A percentile compares a stretch with the other conserved stretches of the same genome.
Conservation (phyloP, 2,113 vertebrate genomes). For the Cebus imitator region DNA sequence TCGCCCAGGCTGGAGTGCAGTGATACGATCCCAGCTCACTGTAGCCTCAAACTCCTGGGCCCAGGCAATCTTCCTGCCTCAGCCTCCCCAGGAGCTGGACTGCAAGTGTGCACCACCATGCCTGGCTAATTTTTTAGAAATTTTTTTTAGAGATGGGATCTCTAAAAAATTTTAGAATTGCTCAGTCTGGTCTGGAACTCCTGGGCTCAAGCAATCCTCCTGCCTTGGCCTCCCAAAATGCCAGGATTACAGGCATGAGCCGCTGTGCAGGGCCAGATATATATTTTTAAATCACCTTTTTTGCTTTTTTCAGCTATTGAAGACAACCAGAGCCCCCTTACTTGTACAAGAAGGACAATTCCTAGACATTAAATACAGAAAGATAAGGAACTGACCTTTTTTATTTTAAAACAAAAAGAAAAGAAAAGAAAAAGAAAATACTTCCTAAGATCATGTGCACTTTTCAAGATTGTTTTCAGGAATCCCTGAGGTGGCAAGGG, state of each 20-base stretch:
- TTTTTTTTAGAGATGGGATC: background rate
- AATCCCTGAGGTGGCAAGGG: background rate
- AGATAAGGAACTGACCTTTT: background rate
- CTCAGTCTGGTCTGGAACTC: background rate
- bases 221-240: background rate
- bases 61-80: background rate
- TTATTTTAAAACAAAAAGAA: background rate
- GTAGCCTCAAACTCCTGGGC: background rate
- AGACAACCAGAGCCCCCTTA: background rate
- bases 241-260: background rate
- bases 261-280: background rate
- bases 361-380: slow-evolving; percentile 25
- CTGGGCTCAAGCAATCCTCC: background rate
- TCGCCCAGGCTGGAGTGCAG: background rate
- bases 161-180: background rate
- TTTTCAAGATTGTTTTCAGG: background rate
- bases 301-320: slow-evolving; percentile 15
- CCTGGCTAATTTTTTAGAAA: background rate
- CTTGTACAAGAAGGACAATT: background rate
- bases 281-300: background rate
- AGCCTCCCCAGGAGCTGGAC: background rate
- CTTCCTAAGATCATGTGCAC: background rate
- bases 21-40: background rate
- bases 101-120: background rate
- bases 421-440: background rate